phyloP scores from a whole-genome alignment of 1,140 invertebrate genomes.

The Caerostris darwini region DNA sequence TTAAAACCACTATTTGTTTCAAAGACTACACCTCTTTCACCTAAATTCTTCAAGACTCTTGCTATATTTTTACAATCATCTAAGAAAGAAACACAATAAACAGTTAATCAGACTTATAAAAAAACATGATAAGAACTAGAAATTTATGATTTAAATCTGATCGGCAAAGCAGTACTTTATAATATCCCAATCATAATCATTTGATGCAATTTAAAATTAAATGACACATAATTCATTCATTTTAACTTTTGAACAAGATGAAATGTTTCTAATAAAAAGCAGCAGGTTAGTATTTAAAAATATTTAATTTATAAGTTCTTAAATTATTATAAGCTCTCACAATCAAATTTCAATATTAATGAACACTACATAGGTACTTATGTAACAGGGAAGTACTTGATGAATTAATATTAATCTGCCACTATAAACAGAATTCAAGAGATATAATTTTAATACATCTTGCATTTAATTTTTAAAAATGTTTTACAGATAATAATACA shows the following conservation, averaged over 20 bases:
- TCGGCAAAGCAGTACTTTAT: neutral
- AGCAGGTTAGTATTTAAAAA: too few species aligned
- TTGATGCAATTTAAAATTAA: neutral
- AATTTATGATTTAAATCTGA: neutral
- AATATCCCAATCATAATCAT: neutral
- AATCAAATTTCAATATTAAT: too few species aligned
- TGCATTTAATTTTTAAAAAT: too few species aligned
- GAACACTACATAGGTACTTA: too few species aligned
- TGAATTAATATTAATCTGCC: too few species aligned
- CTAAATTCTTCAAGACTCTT: conserved; percentile 80
- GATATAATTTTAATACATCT: too few species aligned
- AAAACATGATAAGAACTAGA: neutral
- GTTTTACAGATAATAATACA: too few species aligned
- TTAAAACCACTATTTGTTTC: neutral
- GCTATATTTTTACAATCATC: conserved; percentile 83
- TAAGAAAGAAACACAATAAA: conserved; percentile 78
- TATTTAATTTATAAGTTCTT: too few species aligned
- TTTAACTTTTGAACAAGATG: neutral
- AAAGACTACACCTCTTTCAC: conserved; percentile 80
- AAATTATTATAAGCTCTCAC: too few species aligned
- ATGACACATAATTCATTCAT: neutral
- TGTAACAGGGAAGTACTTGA: too few species aligned
- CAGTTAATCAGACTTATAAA: neutral
- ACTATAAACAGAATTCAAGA: too few species aligned
- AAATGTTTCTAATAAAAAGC: neutral